These are phyloP conservation scores for Acrocephalus scirpaceus DNA, from an alignment of 2,797 vertebrate species.

Conservation along the genomic window DNA sequence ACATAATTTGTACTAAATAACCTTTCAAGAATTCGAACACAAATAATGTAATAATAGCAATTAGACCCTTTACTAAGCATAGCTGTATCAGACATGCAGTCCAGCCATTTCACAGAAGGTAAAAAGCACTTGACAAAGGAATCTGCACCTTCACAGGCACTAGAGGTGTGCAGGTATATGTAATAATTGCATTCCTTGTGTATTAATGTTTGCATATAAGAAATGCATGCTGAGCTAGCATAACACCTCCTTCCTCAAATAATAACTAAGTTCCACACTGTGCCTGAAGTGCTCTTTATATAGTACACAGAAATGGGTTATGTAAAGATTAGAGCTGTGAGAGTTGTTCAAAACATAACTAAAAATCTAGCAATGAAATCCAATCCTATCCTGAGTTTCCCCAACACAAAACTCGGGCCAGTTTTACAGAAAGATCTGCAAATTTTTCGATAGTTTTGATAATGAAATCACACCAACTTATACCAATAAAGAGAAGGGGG, in stretches of 20 bases:
- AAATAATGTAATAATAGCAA: constrained; percentile 65
- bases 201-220: constrained; percentile 67
- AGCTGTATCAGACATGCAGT: constrained; percentile 12
- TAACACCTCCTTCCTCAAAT: constrained; percentile 62
- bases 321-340: constrained; percentile 63
- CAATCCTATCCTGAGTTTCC: background rate
- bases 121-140: constrained; percentile 41
- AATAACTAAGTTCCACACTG: constrained; percentile 67
- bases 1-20: constrained; percentile 30
- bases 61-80: constrained; percentile 38
- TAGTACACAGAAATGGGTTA: constrained; percentile 63
- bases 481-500: background rate
- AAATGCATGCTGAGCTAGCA: constrained; percentile 67
- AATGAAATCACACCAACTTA: background rate
- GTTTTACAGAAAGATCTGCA: background rate
- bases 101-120: constrained; percentile 42
- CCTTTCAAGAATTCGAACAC: constrained; percentile 21
- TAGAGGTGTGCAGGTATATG: constrained; percentile 44
- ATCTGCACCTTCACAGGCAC: constrained; percentile 8
- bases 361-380: constrained; percentile 35
- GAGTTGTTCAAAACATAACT: constrained; percentile 34
- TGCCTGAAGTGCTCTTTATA: constrained; percentile 70
- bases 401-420: background rate
- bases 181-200: constrained; percentile 56
- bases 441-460: background rate